These are phyloP conservation scores for Struthidea cinerea DNA, from an alignment of 2,113 vertebrate species.

Conservation along the genomic window DNA sequence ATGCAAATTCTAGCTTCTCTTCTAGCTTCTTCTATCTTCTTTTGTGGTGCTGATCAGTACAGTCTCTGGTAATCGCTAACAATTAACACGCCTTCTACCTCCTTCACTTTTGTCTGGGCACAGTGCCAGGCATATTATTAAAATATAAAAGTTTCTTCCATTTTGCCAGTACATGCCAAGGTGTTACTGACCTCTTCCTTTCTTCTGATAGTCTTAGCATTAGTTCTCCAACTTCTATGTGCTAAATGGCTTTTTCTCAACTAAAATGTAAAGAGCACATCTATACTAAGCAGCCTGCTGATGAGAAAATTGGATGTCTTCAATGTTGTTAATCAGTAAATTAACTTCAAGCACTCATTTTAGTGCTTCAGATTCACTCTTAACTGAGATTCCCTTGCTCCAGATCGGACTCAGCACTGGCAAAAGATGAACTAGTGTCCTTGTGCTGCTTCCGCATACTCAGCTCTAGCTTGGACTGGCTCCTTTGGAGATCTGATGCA, in stretches of 20 bases:
- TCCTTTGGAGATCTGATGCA: neutral
- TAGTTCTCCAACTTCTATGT: neutral
- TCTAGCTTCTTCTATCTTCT: neutral
- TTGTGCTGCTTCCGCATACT: neutral
- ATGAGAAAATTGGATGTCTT: neutral
- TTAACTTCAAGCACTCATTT: neutral
- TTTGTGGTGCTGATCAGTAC: neutral
- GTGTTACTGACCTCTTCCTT: neutral
- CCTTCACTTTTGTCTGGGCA: neutral
- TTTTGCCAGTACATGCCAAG: neutral
- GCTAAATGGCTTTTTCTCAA: neutral
- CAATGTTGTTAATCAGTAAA: neutral
- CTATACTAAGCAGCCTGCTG: neutral
- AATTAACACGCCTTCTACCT: neutral
- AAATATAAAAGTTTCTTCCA: neutral
- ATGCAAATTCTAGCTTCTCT: neutral
- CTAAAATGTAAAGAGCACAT: neutral
- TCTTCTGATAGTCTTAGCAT: neutral
- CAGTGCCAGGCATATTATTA: neutral
- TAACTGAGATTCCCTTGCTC: neutral
- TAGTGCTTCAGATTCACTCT: neutral
- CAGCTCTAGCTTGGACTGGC: neutral
- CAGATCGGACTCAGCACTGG: neutral
- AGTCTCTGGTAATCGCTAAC: neutral
- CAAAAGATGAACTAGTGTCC: neutral